phyloP scores from a whole-genome alignment of 1,140 invertebrate genomes.

The Propsilocerus akamusi region DNA sequence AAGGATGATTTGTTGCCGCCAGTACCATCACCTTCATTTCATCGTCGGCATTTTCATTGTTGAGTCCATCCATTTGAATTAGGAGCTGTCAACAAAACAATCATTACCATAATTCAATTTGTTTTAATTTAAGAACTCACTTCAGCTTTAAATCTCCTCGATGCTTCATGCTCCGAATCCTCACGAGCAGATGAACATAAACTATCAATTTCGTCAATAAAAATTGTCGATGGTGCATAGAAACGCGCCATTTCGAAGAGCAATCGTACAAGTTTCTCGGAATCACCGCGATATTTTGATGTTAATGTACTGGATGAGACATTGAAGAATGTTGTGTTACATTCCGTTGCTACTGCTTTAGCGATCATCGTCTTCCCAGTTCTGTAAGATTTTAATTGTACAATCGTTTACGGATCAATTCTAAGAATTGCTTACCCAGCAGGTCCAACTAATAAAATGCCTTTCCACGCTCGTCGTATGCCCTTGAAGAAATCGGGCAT shows the following conservation, averaged over 20 bases:
- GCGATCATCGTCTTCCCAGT: slow-evolving; percentile 98
- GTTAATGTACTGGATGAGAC: slow-evolving; percentile 94
- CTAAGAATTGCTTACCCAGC: slow-evolving; percentile 28
- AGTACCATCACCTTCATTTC: slow-evolving; percentile 83
- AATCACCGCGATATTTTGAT: slow-evolving; percentile 96
- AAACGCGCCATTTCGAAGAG: slow-evolving; percentile 98
- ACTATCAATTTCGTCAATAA: slow-evolving; percentile 99
- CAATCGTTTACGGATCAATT: slow-evolving; percentile 14
- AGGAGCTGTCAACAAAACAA: slow-evolving; percentile 39
- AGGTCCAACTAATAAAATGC: slow-evolving; percentile 70
- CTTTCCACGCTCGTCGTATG: slow-evolving; percentile 74
- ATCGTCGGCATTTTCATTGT: slow-evolving; percentile 34
- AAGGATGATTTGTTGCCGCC: slow-evolving; percentile 98
- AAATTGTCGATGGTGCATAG: slow-evolving; percentile 98
- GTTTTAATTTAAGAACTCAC: slow-evolving; percentile 7
- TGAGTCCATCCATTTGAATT: slow-evolving; percentile 94
- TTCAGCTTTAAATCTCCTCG: slow-evolving; percentile 93
- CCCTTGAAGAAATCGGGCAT: slow-evolving; percentile 98
- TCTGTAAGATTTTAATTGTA: slow-evolving; percentile 60
- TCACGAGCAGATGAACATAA: slow-evolving; percentile 87
- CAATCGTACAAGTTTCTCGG: slow-evolving; percentile 91
- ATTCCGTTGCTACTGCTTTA: slow-evolving; percentile 97
- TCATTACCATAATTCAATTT: not conserved
- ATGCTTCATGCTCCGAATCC: slow-evolving; percentile 98
- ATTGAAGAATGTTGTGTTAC: slow-evolving; percentile 97